Evolutionary conservation across 2,113 vertebrate genomes (phyloP).

Genomic region (Hypocryptadius cinnamomeus): DNA sequence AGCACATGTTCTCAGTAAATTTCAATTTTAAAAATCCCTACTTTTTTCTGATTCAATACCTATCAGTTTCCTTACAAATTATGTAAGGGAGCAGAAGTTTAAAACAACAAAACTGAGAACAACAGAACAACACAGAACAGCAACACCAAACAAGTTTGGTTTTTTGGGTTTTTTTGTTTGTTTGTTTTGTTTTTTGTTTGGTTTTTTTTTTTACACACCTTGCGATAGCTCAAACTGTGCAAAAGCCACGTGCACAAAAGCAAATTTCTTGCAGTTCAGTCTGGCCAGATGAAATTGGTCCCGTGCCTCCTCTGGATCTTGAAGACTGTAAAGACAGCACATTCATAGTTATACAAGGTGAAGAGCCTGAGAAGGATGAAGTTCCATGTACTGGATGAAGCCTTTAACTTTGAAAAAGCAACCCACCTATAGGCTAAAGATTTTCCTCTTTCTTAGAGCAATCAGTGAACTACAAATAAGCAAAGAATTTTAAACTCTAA

Average conservation of each 20-base stretch:
- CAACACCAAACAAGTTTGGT: neutral
- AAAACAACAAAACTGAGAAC: neutral
- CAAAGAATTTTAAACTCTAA: neutral
- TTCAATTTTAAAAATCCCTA: rapidly evolving
- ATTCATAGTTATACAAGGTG: neutral
- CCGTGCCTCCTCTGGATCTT: conserved; percentile 86
- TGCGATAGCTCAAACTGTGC: conserved; percentile 90
- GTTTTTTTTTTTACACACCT: conserved; percentile 69
- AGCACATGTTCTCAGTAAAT: neutral
- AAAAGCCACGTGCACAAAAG: conserved; percentile 91
- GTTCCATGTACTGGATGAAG: neutral
- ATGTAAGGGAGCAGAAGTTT: neutral
- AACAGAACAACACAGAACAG: neutral
- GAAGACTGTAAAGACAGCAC: conserved; percentile 59
- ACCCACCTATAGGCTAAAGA: neutral
- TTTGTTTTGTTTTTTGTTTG: neutral
- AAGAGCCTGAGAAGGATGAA: neutral
- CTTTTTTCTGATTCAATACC: neutral
- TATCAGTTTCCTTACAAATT: neutral
- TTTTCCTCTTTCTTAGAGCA: neutral
- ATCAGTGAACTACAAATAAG: neutral
- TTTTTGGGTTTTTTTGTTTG: neutral
- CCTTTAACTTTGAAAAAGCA: neutral
- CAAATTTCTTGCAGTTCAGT: conserved; percentile 89
- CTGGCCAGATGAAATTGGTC: conserved; percentile 89